These are phyloP conservation scores for Oryzias celebensis DNA, from an alignment of 2,113 vertebrate species.

Conservation along the genomic window DNA sequence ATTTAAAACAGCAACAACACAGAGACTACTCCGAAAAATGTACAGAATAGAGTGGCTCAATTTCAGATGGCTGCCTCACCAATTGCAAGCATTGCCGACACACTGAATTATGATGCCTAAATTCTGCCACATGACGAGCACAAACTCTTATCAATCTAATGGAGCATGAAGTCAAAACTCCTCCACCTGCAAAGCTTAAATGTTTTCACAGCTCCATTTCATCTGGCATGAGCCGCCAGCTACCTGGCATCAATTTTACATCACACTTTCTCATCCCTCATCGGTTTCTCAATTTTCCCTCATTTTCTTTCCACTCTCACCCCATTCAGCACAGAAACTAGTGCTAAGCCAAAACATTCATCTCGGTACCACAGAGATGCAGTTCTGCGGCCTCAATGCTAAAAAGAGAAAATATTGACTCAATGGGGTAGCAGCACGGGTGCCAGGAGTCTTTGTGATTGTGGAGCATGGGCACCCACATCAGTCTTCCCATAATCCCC, in stretches of 20 bases:
- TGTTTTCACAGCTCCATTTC: constrained; percentile 68
- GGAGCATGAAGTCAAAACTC: constrained; percentile 74
- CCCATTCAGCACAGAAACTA: constrained; percentile 61
- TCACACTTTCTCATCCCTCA: constrained; percentile 60
- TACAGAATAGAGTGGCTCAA: constrained; percentile 53
- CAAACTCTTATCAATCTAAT: constrained; percentile 71
- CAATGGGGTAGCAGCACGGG: constrained; percentile 65
- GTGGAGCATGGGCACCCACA: constrained; percentile 78
- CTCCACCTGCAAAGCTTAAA: constrained; percentile 72
- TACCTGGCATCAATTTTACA: constrained; percentile 65
- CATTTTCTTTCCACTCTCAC: constrained; percentile 63
- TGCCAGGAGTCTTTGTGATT: constrained; percentile 79
- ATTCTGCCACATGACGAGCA: constrained; percentile 62
- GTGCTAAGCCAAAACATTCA: constrained; percentile 65
- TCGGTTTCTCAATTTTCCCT: constrained; percentile 60
- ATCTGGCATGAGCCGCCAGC: constrained; percentile 67
- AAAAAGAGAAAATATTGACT: constrained; percentile 74
- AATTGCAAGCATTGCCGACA: constrained; percentile 59
- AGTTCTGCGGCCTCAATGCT: constrained; percentile 64
- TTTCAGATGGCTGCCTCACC: constrained; percentile 55
- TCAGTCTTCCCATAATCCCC: constrained; percentile 79
- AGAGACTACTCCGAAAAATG: constrained; percentile 8
- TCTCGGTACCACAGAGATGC: constrained; percentile 59
- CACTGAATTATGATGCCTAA: constrained; percentile 60
- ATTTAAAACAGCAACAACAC: constrained; percentile 26